A percentile compares a stretch with the other conserved stretches of the same genome.
These are phyloP conservation scores for Bos indicus DNA, from an alignment of 2,113 vertebrate species.

Conservation along the genomic window DNA sequence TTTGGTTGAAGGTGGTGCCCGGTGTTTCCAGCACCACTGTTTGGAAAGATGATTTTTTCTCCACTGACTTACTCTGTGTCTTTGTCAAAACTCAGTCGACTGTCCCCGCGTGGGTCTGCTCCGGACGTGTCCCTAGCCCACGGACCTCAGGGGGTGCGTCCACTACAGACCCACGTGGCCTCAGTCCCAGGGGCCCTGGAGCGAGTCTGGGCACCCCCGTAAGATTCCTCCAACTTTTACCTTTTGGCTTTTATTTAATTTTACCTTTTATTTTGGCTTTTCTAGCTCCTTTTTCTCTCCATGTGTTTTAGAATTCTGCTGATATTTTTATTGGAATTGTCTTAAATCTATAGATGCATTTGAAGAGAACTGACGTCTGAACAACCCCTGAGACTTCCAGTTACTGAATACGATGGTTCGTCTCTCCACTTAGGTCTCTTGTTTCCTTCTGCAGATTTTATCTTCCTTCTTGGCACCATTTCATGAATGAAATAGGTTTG, in stretches of 20 bases:
- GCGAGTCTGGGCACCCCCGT: neutral
- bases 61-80: neutral
- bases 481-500: no score
- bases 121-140: neutral
- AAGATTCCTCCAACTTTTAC: neutral
- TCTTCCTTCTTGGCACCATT: neutral
- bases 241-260: neutral
- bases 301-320: neutral
- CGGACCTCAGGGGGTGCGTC: neutral
- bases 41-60: neutral
- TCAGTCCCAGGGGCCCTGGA: neutral
- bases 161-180: neutral
- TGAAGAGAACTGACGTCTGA: neutral
- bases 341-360: neutral
- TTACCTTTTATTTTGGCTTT: neutral
- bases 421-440: neutral
- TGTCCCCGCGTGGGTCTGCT: neutral
- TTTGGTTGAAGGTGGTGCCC: neutral
- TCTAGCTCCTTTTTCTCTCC: neutral
- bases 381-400: rapidly evolving
- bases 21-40: neutral
- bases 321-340: neutral
- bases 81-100: neutral
- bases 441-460: neutral
- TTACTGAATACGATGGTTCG: rapidly evolving